Evolutionary conservation across 2,113 vertebrate species (phyloP).

Genomic region (Nothoprocta perdicaria): DNA sequence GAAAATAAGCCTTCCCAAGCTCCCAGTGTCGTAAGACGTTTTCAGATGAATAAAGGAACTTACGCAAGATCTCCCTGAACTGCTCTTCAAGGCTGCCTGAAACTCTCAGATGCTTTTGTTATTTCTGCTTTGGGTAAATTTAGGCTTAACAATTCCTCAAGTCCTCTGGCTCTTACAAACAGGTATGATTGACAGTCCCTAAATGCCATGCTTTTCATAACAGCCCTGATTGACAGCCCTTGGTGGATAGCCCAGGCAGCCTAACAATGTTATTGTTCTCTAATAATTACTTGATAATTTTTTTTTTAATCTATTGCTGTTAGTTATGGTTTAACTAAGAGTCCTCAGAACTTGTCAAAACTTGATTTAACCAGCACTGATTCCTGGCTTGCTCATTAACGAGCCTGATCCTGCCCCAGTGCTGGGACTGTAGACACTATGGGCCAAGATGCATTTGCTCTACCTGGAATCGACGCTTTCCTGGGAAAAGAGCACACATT

Average conservation of each 20-base stretch:
- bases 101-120: constrained; percentile 10
- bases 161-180: constrained; percentile 28
- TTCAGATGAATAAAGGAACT: constrained; percentile 22
- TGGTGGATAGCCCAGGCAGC: constrained; percentile 39
- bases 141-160: not conserved
- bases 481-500: not conserved
- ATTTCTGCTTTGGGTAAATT: constrained; percentile 41
- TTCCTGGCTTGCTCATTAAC: not conserved
- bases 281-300: constrained; percentile 34
- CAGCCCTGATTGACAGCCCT: constrained; percentile 31
- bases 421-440: accelerated
- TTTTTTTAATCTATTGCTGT: not conserved
- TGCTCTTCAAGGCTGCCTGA: not conserved
- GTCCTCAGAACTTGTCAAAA: not conserved
- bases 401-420: not conserved
- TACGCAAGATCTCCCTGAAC: not conserved
- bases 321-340: not conserved
- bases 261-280: constrained; percentile 43
- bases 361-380: not conserved
- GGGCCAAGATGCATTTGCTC: not conserved
- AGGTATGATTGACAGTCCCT: constrained; percentile 50
- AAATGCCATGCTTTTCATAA: constrained; percentile 46
- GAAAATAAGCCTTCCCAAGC: not conserved
- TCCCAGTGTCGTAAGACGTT: not conserved
- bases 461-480: not conserved